Evolutionary conservation across 2,888 invertebrate genomes (phyloP).

Genomic region (Dryobotodes eremita): DNA sequence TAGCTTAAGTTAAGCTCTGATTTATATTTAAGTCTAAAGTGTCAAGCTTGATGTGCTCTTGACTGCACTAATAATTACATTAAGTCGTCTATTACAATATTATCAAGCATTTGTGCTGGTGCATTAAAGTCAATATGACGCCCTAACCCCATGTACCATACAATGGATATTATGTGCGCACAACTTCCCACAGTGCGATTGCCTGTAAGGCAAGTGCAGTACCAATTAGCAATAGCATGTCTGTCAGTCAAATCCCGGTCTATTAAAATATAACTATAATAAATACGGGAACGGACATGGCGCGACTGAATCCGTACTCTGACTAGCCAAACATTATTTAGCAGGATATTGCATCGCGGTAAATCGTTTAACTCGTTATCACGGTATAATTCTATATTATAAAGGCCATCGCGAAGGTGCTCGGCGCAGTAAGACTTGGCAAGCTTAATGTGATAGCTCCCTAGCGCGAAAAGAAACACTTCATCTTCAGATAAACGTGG

Average conservation of each 20-base stretch:
- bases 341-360: neutral
- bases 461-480: neutral
- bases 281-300: neutral
- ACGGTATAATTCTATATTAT: neutral
- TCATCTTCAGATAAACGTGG: neutral
- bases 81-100: neutral
- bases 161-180: neutral
- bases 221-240: too few relatives aligned
- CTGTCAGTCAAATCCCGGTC: too few relatives aligned
- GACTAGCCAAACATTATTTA: neutral
- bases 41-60: too few relatives aligned
- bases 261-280: neutral
- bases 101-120: neutral
- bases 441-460: neutral
- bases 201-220: too few relatives aligned
- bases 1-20: too few relatives aligned
- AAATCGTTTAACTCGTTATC: neutral
- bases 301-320: neutral
- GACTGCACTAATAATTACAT: neutral
- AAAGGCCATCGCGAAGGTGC: neutral
- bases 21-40: too few relatives aligned
- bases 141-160: neutral
- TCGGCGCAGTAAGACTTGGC: neutral
- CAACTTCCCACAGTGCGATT: too few relatives aligned
- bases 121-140: neutral